Evolutionary conservation across 2,113 vertebrate genomes (phyloP).

Genomic region (Atlantisia rogersi): DNA sequence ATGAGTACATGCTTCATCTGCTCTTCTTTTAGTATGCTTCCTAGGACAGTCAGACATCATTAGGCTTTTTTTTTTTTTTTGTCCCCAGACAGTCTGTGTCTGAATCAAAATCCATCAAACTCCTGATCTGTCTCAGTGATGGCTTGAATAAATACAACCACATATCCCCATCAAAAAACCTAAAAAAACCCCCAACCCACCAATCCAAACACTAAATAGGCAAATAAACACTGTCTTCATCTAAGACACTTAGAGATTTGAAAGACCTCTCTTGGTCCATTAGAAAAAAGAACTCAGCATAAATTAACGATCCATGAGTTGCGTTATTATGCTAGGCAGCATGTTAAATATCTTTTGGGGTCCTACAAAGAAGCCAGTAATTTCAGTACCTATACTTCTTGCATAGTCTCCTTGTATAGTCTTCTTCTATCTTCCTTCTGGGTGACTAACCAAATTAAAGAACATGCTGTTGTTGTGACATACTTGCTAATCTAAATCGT

Average conservation of each 20-base stretch:
- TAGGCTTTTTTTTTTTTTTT: neutral
- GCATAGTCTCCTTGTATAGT: neutral
- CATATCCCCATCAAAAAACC: rapidly evolving
- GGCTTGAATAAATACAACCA: neutral
- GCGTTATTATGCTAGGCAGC: neutral
- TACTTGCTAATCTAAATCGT: neutral
- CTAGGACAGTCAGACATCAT: neutral
- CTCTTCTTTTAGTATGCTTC: neutral
- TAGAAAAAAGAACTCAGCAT: neutral
- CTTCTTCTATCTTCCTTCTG: neutral
- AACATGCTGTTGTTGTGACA: neutral
- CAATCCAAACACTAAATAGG: neutral
- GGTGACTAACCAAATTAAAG: neutral
- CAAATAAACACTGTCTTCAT: neutral
- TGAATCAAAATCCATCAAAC: neutral
- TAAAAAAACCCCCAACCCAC: rapidly evolving
- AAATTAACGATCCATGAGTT: neutral
- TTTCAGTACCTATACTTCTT: neutral
- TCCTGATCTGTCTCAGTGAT: neutral
- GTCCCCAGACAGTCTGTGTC: neutral
- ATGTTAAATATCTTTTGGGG: neutral
- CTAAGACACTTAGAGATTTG: neutral
- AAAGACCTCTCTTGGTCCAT: neutral
- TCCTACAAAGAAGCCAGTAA: neutral
- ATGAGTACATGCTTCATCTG: neutral